Conservation (phyloP, 2,888 invertebrate species). For the Eristalis pertinax region DNA sequence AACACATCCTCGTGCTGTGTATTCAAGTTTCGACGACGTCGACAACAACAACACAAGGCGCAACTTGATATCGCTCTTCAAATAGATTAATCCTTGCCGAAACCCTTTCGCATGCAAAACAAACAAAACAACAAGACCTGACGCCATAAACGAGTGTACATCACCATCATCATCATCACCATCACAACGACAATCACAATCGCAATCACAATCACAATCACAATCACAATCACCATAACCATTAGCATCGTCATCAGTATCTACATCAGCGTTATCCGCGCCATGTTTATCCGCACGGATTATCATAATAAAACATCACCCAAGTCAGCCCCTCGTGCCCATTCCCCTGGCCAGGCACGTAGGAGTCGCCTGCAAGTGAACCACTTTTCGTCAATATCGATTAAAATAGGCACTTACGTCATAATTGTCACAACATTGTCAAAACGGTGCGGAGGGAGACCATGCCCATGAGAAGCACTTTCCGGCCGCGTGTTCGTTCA, state of each 20-base stretch:
- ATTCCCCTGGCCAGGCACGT: not conserved
- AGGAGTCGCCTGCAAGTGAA: not conserved
- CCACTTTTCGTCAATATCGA: constrained; percentile 22
- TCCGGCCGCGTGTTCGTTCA: not conserved
- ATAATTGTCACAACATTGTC: constrained; percentile 33
- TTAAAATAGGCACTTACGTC: constrained; percentile 27
- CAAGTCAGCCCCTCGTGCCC: constrained; percentile 4
- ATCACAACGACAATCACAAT: constrained; percentile 16
- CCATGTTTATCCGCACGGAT: constrained; percentile 42
- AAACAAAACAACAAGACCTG: constrained; percentile 11
- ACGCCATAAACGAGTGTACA: constrained; percentile 28
- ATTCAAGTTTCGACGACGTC: not conserved
- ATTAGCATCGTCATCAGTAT: constrained; percentile 34
- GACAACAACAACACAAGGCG: not conserved
- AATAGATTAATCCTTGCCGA: constrained; percentile 15
- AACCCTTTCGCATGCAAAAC: constrained; percentile 5
- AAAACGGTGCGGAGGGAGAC: not conserved
- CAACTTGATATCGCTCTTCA: constrained; percentile 18
- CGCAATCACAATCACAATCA: constrained; percentile 16
- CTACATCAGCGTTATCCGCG: constrained; percentile 39
- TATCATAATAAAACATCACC: constrained; percentile 38
- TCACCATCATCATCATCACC: constrained; percentile 24
- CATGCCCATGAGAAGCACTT: not conserved
- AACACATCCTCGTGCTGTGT: not conserved
- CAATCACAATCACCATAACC: not conserved